Conservation (phyloP, 2,113 vertebrate species). For the Saccopteryx bilineata region DNA sequence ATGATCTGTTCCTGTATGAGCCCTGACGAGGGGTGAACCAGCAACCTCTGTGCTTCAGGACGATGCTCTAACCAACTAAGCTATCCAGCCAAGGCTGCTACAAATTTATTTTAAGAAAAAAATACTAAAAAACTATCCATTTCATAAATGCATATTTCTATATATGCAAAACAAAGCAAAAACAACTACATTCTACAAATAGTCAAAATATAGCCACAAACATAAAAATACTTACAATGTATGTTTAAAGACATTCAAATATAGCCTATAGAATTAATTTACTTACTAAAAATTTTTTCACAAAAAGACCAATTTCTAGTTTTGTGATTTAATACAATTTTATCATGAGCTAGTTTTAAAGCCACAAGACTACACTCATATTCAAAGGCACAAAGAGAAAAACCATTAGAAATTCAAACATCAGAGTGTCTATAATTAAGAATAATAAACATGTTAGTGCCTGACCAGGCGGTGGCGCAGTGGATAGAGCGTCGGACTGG, state of each 20-base stretch:
- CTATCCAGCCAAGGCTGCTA: background rate
- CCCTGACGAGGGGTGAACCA: no score
- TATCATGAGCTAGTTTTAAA: constrained; percentile 16
- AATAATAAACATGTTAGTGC: constrained; percentile 45
- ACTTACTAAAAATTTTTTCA: background rate
- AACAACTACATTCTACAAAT: background rate
- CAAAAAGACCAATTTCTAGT: constrained; percentile 19
- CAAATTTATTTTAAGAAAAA: background rate
- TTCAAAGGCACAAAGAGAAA: constrained; percentile 44
- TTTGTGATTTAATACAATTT: constrained; percentile 47
- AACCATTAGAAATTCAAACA: constrained; percentile 54
- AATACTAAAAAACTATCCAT: constrained; percentile 7
- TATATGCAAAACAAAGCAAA: background rate
- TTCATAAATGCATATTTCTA: background rate
- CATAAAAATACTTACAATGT: background rate
- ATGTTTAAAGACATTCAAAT: constrained; percentile 7
- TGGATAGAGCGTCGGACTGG: no score
- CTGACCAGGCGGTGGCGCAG: no score
- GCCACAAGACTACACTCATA: background rate
- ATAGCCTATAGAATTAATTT: constrained; percentile 20
- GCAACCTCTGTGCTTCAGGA: no score
- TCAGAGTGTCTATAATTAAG: constrained; percentile 10
- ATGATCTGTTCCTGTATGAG: no score
- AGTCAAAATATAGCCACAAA: constrained; percentile 4
- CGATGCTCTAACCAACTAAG: no score